These are phyloP conservation scores for Megaptera novaeangliae DNA, from an alignment of 2,113 vertebrate species.

Conservation along the genomic window DNA sequence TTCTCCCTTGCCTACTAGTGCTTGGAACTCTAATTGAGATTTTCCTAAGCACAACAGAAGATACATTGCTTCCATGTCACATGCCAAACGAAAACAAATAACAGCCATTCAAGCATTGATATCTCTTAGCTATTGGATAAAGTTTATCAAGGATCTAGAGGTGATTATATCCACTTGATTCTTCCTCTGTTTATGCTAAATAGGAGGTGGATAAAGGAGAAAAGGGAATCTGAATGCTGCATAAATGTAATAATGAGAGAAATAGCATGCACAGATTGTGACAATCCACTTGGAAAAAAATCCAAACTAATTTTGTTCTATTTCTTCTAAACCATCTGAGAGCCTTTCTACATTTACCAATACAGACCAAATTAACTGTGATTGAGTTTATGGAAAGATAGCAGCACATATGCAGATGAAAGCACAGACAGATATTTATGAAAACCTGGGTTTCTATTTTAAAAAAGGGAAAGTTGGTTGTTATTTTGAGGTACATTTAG, in stretches of 20 bases:
- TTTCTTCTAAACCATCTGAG: slow-evolving; percentile 74
- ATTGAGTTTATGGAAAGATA: slow-evolving; percentile 52
- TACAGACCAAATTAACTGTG: slow-evolving; percentile 52
- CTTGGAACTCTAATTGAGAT: background rate
- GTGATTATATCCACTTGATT: slow-evolving; percentile 28
- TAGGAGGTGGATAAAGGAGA: slow-evolving; percentile 20
- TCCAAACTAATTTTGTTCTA: slow-evolving; percentile 69
- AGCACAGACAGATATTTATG: slow-evolving; percentile 35
- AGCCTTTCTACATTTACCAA: slow-evolving; percentile 61
- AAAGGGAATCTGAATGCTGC: slow-evolving; percentile 36
- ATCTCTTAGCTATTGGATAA: slow-evolving; percentile 14
- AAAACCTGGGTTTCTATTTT: slow-evolving; percentile 29
- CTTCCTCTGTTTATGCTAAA: slow-evolving; percentile 50
- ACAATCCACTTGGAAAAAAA: slow-evolving; percentile 61
- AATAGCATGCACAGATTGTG: slow-evolving; percentile 69
- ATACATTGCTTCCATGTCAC: background rate
- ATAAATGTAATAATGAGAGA: slow-evolving; percentile 52
- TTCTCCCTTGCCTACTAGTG: background rate
- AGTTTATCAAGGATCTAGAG: slow-evolving; percentile 26
- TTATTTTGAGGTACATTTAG: slow-evolving; percentile 56
- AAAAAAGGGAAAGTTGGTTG: background rate
- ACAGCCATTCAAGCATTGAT: background rate
- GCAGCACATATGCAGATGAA: slow-evolving; percentile 69
- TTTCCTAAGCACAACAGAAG: slow-evolving; percentile 18
- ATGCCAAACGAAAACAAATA: background rate